phyloP scores from a whole-genome alignment of 1,140 invertebrate genomes.

The Magallana gigas region DNA sequence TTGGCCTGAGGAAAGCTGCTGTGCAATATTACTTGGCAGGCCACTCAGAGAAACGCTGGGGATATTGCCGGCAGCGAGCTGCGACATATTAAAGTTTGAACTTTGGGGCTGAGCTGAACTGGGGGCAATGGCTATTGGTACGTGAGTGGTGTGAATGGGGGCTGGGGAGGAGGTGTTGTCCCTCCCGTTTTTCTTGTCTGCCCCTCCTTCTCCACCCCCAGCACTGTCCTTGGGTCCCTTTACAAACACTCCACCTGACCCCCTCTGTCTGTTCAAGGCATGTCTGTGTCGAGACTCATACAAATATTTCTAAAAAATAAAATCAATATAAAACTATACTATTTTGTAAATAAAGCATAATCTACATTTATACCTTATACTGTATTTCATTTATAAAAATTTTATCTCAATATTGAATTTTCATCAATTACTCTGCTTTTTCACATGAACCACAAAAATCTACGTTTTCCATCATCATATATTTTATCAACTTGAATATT shows the following conservation, averaged over 20 bases:
- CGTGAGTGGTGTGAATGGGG: constrained; percentile 34
- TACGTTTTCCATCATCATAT: no score
- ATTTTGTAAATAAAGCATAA: no score
- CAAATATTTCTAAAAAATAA: constrained; percentile 94
- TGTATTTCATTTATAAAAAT: no score
- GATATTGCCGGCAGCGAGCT: neutral
- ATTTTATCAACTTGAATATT: no score
- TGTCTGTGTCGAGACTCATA: constrained; percentile 98
- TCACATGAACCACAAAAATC: no score
- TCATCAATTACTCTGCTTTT: no score
- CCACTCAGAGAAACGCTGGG: neutral
- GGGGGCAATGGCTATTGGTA: constrained; percentile 53
- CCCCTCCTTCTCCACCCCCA: constrained; percentile 1
- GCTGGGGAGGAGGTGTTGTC: neutral
- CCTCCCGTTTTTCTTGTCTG: constrained; percentile 41
- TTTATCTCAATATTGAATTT: no score
- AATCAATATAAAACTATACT: neutral
- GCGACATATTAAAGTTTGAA: constrained; percentile 16
- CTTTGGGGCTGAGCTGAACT: constrained; percentile 6
- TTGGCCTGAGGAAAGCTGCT: constrained; percentile 39
- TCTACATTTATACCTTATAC: no score
- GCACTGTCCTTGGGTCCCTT: constrained; percentile 53
- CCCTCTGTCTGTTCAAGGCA: constrained; percentile 97
- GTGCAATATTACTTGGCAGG: neutral
- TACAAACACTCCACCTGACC: constrained; percentile 89